Evolutionary conservation across 1,140 invertebrate genomes (phyloP), one percentile per base, ranked within the genome.

Genomic region (Drosophila parvula): DNA sequence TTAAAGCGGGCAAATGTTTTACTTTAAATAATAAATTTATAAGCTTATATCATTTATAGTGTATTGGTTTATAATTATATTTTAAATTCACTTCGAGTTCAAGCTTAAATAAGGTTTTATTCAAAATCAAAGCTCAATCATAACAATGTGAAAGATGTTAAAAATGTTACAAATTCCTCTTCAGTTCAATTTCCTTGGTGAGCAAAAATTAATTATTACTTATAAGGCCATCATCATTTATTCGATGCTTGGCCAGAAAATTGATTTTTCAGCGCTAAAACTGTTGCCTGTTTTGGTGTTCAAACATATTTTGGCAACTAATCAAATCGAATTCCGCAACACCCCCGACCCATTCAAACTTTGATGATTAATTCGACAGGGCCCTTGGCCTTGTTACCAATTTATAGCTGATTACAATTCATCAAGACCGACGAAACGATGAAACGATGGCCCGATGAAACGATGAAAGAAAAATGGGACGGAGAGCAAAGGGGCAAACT

Each of bases 391-490:
- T 70, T 58, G 51, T 58, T 71, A 44, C 60, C 79, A 78, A 88
- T 88, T 75, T 80, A 65, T 47, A 79, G 80, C 79, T 89, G 84
- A 89, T 89, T 89, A 81, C 74, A 81, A 89, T 89, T 89, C 80
- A 89, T 89, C 84, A 89, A 44, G 22, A 22, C 27, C 44, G 38
- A 38, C 16, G 58, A 67, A 14, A 22, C 50, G 34, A 53, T 53
- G 50, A 18, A 16, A 16, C 50, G 14, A 51, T 50, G 47, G 44
- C 12, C 44, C 28, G 28, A 32, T 32, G 28, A 53, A 53, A 36
- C 12, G 18, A 50, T 27, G 48, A 63, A 36, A 22, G 40, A 28
- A 34, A 45, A 41, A n/a, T 18, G 40, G 32, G 28, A n/a, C 8
- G 8, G 28, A 50, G 51, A 34, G 34, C 51, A 14, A 38, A 27